These are phyloP conservation scores for Agrenia bidenticulata DNA, from an alignment of 2,888 invertebrate genomes.

Conservation along the genomic window DNA sequence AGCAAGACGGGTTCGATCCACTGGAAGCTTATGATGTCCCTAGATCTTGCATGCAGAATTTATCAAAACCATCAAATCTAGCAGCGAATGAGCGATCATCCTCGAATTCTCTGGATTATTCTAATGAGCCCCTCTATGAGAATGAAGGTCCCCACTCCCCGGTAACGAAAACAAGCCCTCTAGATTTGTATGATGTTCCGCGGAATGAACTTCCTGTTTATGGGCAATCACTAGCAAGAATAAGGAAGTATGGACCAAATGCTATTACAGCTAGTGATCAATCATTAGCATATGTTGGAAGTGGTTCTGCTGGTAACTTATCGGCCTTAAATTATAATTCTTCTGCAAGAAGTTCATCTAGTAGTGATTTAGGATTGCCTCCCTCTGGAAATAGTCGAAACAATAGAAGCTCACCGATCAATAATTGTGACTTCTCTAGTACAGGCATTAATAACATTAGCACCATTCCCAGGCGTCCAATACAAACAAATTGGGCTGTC, in stretches of 20 bases:
- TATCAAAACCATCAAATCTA: slow-evolving; percentile 12
- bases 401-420: not conserved
- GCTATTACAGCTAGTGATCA: not conserved
- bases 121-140: slow-evolving; percentile 21
- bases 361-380: slow-evolving; percentile 6
- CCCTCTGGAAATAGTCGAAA: not conserved
- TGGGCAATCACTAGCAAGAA: slow-evolving; percentile 32
- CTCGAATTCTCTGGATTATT: slow-evolving; percentile 9
- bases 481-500: not conserved
- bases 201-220: slow-evolving; percentile 52
- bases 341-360: not conserved
- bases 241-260: slow-evolving; percentile 28
- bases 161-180: slow-evolving; percentile 27
- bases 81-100: not conserved
- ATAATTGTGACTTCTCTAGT: not conserved
- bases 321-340: not conserved
- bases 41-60: slow-evolving; percentile 20
- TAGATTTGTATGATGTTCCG: slow-evolving; percentile 66
- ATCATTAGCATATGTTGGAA: not conserved
- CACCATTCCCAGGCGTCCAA: not conserved
- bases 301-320: not conserved
- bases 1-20: slow-evolving; percentile 24
- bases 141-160: slow-evolving; percentile 19
- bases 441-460: not conserved
- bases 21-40: slow-evolving; percentile 48